Percentiles rank a stretch among this genome's conserved stretches.
phyloP scores from a whole-genome alignment of 2,113 vertebrate genomes.

The Stegastes partitus region DNA sequence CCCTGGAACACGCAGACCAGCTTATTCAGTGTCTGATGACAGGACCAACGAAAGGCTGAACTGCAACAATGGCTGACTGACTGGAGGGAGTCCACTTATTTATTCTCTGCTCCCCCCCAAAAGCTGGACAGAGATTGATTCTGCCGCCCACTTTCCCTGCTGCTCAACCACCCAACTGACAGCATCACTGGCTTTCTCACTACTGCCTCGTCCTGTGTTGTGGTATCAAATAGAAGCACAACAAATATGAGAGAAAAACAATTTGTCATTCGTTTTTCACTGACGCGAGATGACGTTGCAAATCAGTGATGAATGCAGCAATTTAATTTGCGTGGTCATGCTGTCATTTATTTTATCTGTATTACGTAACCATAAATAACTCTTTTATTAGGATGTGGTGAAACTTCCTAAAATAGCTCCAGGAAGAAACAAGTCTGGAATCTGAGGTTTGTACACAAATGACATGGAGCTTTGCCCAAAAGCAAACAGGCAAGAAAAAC shows the following conservation, averaged over 20 bases:
- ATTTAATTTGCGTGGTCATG: slow-evolving; percentile 1
- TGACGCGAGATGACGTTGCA: slow-evolving; percentile 7
- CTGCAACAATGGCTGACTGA: slow-evolving; percentile 39
- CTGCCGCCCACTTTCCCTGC: slow-evolving; percentile 23
- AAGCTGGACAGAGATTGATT: neutral
- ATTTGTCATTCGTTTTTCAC: neutral
- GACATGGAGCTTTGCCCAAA: slow-evolving; percentile 21
- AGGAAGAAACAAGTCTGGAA: slow-evolving; percentile 31
- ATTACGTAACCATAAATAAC: slow-evolving; percentile 25
- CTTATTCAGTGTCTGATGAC: slow-evolving; percentile 59
- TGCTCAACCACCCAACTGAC: slow-evolving; percentile 13
- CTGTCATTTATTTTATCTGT: neutral
- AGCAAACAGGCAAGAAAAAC: slow-evolving; percentile 12
- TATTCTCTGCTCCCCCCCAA: neutral
- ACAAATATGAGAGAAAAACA: neutral
- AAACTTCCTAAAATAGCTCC: slow-evolving; percentile 48
- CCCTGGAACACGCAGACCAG: slow-evolving; percentile 64
- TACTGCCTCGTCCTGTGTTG: neutral
- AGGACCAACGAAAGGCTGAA: slow-evolving; percentile 42
- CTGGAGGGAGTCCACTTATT: slow-evolving; percentile 32
- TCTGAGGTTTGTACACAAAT: slow-evolving; percentile 12
- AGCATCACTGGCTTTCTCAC: slow-evolving; percentile 8
- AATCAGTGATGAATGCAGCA: slow-evolving; percentile 10
- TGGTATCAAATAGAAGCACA: neutral
- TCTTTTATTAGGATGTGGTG: slow-evolving; percentile 12